phyloP scores from a whole-genome alignment of 2,797 vertebrate species.

The Zalophus californianus region DNA sequence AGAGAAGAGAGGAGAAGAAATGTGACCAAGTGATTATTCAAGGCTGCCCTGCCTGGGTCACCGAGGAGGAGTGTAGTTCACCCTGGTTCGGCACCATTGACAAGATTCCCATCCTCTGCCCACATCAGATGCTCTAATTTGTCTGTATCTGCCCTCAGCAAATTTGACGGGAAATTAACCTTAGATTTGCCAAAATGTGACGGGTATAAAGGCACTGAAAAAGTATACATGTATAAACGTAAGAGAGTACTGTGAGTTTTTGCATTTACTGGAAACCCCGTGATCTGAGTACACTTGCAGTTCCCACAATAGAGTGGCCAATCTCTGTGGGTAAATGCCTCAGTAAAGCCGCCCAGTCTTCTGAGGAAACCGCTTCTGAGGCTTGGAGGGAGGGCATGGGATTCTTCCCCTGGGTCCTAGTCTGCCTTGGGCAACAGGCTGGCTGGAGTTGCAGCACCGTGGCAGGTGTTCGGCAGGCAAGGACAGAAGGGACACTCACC shows the following conservation, averaged over 20 bases:
- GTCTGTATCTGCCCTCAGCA: not conserved
- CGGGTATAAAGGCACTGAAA: not conserved
- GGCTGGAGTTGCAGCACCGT: not conserved
- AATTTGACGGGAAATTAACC: not conserved
- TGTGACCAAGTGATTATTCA: not conserved
- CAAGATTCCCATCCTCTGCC: not conserved
- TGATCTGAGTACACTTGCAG: not conserved
- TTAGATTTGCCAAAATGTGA: not conserved
- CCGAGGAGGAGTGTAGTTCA: not conserved
- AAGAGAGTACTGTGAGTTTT: not conserved
- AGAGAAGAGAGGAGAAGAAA: not conserved
- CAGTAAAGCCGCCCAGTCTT: not conserved
- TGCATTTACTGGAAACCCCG: not conserved
- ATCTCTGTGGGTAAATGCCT: not conserved
- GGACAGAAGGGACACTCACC: conserved; percentile 88
- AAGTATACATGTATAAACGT: not conserved
- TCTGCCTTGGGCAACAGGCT: not conserved
- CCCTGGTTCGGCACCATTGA: not conserved
- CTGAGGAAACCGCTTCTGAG: not conserved
- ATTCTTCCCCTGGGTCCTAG: not conserved
- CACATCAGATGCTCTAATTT: not conserved
- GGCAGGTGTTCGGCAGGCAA: not conserved
- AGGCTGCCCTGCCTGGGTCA: not conserved
- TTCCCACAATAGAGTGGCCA: not conserved
- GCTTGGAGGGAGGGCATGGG: not conserved